Base-by-base conservation (phyloP, 2,113 vertebrate genomes). In the Limnothrissa miodon region DNA sequence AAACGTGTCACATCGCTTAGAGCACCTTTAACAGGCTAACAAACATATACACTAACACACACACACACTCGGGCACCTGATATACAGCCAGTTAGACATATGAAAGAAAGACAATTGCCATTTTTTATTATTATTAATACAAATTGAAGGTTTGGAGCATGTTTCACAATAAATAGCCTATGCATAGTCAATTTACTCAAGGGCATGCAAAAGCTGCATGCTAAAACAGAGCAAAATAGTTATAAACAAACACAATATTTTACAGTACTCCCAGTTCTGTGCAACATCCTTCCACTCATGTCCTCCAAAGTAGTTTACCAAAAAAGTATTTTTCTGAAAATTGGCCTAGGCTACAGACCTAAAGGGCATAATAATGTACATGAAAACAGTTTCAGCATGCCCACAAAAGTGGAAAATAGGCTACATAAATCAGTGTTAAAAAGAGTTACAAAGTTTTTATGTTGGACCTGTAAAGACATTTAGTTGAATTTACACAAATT, bases 151-250 rank as follows among this genome's bases (percentile, higher is more conserved):
- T n/a, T 66, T 53, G 46, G 15, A 81, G 39, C 11, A 42, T 62
- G 21, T 21, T 42, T 81, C 2, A 81, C 80, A 62, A 59, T 81
- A n/a, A 59, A 62, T 42, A 80, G 46, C 29, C 25, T 13, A 81
- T 56, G 29, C 92, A 93, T 93, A n/a, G n/a, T 93, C 89, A 83
- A 78, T 89, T 90, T 48, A 88, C 90, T 87, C 92, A 92, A 90
- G 59, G 86, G 87, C 93, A 93, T 94, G 92, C 93, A 90, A 92
- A 83, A 89, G 84, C 83, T 87, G 81, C 89, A 91, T 92, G 92
- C 92, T 80, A 9, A 83, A 85, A 87, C 90, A 83, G 86, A 92
- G 87, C 83, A 79, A 82, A 87, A 83, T 84, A 51, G 0, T 89
- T 81, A 83, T 87, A 85, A 78, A 85, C 87, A 83, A 86, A 74